A percentile compares a stretch with the other conserved stretches of the same genome.
phyloP scores from a whole-genome alignment of 35 echinoderm and acorn worm species.

The Stichopus chloronotus region DNA sequence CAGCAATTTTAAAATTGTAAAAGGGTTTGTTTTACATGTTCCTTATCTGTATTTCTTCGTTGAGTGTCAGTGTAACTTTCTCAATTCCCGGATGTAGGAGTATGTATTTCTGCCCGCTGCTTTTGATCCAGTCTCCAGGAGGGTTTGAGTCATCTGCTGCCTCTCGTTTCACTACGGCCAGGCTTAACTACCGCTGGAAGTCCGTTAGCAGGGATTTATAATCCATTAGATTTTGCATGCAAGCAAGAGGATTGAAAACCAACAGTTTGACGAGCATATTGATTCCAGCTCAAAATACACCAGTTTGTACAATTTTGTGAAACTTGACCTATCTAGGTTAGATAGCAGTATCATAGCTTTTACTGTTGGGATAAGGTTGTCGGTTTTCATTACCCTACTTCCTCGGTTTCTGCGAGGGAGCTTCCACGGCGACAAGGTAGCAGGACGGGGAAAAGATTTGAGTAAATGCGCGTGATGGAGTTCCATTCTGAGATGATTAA shows the following conservation, averaged over 20 bases:
- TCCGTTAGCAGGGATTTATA: background rate
- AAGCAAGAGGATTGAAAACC: constrained; percentile 16
- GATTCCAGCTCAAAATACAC: constrained; percentile 37
- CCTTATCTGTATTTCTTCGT: no score
- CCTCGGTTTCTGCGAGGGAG: background rate
- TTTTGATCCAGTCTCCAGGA: background rate
- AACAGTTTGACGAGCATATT: constrained; percentile 28
- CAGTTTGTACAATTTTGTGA: constrained; percentile 37
- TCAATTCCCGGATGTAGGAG: background rate
- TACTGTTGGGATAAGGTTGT: constrained; percentile 34
- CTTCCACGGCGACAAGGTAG: background rate
- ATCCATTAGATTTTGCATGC: background rate
- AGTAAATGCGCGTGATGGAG: background rate
- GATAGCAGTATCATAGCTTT: constrained; percentile 36
- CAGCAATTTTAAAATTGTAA: no score
- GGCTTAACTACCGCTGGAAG: background rate
- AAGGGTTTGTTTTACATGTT: no score
- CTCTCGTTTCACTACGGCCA: no score
- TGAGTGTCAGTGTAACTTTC: no score
- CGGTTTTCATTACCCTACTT: constrained; percentile 52
- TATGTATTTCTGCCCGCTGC: background rate
- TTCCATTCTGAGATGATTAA: background rate
- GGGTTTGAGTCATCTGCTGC: background rate
- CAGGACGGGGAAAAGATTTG: background rate
- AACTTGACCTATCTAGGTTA: constrained; percentile 38